Conservation (phyloP, 2,113 vertebrate species). For the Scalopus aquaticus region DNA sequence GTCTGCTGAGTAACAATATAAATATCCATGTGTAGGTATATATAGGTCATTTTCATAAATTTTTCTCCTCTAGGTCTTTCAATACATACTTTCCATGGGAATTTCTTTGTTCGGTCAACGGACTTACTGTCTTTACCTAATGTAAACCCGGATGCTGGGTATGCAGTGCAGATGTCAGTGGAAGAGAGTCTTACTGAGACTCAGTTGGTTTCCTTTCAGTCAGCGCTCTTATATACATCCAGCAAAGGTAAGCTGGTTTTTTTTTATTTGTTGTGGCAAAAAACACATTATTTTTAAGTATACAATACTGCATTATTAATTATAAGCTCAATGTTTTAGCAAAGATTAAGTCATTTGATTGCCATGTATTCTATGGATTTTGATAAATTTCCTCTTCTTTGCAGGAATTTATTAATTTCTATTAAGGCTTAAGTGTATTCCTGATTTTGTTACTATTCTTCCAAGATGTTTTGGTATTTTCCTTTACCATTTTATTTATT, state of each 20-base stretch:
- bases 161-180: conserved; percentile 98
- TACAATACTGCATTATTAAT: background rate
- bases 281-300: too few relatives aligned
- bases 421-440: background rate
- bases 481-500: background rate
- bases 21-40: background rate
- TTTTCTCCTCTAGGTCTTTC: conserved; percentile 90
- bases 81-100: conserved; percentile 99
- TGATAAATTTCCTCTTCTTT: background rate
- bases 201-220: conserved; percentile 96
- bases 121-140: conserved; percentile 96
- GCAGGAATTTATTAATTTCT: background rate
- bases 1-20: background rate
- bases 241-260: conserved; percentile 91
- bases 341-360: conserved; percentile 83
- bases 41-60: background rate
- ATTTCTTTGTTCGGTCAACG: conserved; percentile 98
- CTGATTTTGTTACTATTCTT: background rate
- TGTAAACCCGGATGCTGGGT: conserved; percentile 96
- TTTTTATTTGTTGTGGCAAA: too few relatives aligned
- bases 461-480: background rate
- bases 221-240: conserved; percentile 97
- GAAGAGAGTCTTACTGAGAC: conserved; percentile 95
- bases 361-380: background rate
- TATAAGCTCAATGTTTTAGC: conserved; percentile 69